Conservation (phyloP, 1,140 invertebrate species). For the Drosophila ironensis region DNA sequence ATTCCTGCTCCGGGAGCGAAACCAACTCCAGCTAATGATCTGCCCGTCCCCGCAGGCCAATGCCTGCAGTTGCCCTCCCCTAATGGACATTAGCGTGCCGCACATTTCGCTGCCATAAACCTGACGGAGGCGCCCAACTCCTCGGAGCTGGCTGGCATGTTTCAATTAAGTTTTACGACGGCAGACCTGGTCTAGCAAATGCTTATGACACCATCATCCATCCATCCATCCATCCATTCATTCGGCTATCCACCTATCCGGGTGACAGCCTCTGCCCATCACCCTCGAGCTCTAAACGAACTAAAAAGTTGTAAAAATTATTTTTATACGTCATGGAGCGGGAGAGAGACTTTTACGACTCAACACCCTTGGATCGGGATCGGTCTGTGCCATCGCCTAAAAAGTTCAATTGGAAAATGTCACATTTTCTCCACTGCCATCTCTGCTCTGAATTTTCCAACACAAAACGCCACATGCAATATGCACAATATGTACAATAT, state of each 20-base stretch:
- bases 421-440: slow-evolving; percentile 10
- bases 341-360: slow-evolving; percentile 55
- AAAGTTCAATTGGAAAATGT: slow-evolving; percentile 60
- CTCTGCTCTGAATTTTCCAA: neutral
- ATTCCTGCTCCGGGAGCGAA: slow-evolving; percentile 12
- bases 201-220: slow-evolving; percentile 31
- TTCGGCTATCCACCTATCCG: neutral
- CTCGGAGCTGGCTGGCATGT: slow-evolving; percentile 42
- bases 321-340: slow-evolving; percentile 48
- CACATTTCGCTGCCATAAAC: slow-evolving; percentile 45
- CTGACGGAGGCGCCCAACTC: slow-evolving; percentile 20
- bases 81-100: slow-evolving; percentile 58
- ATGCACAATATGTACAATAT: too few relatives aligned
- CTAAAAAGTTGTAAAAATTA: slow-evolving; percentile 63
- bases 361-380: slow-evolving; percentile 11
- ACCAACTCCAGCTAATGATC: slow-evolving; percentile 35
- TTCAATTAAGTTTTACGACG: slow-evolving; percentile 70
- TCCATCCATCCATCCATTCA: too few relatives aligned
- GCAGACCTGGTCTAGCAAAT: slow-evolving; percentile 33
- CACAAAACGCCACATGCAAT: slow-evolving; percentile 38
- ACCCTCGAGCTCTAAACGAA: neutral
- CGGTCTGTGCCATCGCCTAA: slow-evolving; percentile 40
- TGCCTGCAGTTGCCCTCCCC: slow-evolving; percentile 31
- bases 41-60: slow-evolving; percentile 30
- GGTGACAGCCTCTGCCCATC: slow-evolving; percentile 1